Conservation (phyloP, 2,113 vertebrate genomes). For the Onychorhynchus coronatus region DNA sequence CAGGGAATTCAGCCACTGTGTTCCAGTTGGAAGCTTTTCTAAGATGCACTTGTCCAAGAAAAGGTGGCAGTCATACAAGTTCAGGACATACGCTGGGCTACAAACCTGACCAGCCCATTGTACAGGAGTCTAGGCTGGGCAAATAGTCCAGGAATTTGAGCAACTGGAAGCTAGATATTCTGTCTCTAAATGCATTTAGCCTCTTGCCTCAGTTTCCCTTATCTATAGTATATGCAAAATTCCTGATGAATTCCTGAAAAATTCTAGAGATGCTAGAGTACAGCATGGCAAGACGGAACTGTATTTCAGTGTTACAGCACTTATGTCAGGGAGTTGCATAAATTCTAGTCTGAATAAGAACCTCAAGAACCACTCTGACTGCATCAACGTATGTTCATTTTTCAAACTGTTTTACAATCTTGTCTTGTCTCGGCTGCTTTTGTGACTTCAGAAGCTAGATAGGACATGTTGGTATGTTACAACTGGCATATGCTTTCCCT, state of each 20-base stretch:
- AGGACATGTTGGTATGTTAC: background rate
- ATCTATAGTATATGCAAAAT: background rate
- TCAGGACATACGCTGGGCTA: background rate
- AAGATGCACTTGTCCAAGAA: background rate
- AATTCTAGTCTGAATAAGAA: background rate
- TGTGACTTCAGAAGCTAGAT: background rate
- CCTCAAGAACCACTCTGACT: background rate
- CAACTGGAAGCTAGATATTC: background rate
- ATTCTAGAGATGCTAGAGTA: background rate
- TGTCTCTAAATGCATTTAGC: background rate
- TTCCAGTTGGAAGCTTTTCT: background rate
- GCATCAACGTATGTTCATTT: background rate
- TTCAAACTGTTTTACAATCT: background rate
- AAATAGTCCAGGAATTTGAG: background rate
- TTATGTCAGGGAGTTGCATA: background rate
- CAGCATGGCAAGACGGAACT: background rate
- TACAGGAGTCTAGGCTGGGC: background rate
- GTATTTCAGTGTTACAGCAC: background rate
- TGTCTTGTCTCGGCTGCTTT: background rate
- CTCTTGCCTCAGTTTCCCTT: background rate
- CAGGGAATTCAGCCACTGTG: background rate
- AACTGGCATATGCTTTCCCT: accelerated
- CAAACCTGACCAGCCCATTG: background rate
- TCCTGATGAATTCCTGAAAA: background rate
- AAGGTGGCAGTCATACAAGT: background rate